Base-by-base conservation (phyloP, 1,140 invertebrate species). In the Cydia pomonella region DNA sequence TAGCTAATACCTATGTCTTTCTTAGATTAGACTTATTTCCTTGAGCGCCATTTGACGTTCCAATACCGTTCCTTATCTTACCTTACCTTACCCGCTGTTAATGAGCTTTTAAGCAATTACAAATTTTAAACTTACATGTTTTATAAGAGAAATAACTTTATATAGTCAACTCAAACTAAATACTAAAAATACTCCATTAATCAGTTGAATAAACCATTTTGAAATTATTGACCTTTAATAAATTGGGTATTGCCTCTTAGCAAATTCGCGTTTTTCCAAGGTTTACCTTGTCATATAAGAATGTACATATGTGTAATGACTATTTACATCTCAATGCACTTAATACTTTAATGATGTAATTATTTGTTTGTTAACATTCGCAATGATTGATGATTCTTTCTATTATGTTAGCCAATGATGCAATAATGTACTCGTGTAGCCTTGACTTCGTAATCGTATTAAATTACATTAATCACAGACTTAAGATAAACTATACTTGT, bases 321-420 rank as follows among this genome's bases (percentile, higher is more conserved):
- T 21, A 23, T 12, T 33, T 29, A 33, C 27, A 66, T 66, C 63
- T 66, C 63, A 66, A 29, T 66, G 27, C 63, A 66, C 27, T 66
- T 66, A 63, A 12, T 63, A 33, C 3, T n/a, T 29, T 66, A 33
- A 66, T 66, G 63, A 66, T 66, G 63, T 66, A 33, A 66, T 33
- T 27, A 66, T 66, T 66, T n/a, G 63, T 66, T 66, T 16, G 27
- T 66, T 66, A 33, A 27, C 63, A 66, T 66, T 66, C 25, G 63
- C 23, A 16, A 29, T 66, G 63, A 66, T n/a, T 27, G 25, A 66
- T 66, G 63, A 66, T 29, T 27, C 63, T 66, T 66, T 66, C 63
- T 66, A 66, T 18, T 66, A n/a, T 33, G 25, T 12, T 29, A 29
- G 1, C 27, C 25, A 64, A 16, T 64, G 23, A 64, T 64, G 9